phyloP scores from a whole-genome alignment of 2,888 invertebrate species.

The Margaritifera margaritifera region DNA sequence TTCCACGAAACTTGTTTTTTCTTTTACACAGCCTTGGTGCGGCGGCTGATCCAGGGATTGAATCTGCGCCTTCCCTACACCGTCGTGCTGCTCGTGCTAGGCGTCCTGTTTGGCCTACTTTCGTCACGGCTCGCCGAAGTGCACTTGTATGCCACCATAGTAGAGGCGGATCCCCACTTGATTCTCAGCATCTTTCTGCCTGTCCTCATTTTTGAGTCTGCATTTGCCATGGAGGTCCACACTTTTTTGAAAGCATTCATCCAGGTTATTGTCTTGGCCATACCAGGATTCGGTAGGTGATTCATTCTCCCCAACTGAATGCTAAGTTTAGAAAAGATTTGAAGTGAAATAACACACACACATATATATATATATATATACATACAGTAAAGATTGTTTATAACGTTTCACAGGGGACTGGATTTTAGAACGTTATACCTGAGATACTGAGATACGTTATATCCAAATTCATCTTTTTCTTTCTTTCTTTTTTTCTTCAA shows the following conservation, averaged over 20 bases:
- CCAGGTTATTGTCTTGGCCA: constrained; percentile 69
- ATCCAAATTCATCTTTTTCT: too few relatives aligned
- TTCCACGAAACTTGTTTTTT: background rate
- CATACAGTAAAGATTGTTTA: too few relatives aligned
- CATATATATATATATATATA: too few relatives aligned
- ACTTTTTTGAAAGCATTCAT: constrained; percentile 68
- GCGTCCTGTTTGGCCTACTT: constrained; percentile 66
- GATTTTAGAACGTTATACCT: too few relatives aligned
- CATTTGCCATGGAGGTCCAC: constrained; percentile 73
- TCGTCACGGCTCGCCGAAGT: constrained; percentile 43
- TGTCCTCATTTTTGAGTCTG: constrained; percentile 73
- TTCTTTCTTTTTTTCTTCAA: too few relatives aligned
- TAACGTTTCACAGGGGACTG: too few relatives aligned
- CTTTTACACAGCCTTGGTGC: constrained; percentile 51
- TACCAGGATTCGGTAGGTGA: constrained; percentile 69
- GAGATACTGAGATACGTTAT: too few relatives aligned
- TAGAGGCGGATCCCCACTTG: constrained; percentile 68
- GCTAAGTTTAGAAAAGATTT: too few relatives aligned
- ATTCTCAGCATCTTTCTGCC: constrained; percentile 72
- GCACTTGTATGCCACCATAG: constrained; percentile 50
- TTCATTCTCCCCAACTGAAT: background rate
- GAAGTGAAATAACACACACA: too few relatives aligned
- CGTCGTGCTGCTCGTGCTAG: constrained; percentile 70
- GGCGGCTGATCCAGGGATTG: constrained; percentile 47
- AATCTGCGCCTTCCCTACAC: constrained; percentile 71